A percentile compares a stretch with the other conserved stretches of the same genome.
Evolutionary conservation across 2,113 vertebrate genomes (phyloP).

Genomic region (Trematocara nigrifrons): DNA sequence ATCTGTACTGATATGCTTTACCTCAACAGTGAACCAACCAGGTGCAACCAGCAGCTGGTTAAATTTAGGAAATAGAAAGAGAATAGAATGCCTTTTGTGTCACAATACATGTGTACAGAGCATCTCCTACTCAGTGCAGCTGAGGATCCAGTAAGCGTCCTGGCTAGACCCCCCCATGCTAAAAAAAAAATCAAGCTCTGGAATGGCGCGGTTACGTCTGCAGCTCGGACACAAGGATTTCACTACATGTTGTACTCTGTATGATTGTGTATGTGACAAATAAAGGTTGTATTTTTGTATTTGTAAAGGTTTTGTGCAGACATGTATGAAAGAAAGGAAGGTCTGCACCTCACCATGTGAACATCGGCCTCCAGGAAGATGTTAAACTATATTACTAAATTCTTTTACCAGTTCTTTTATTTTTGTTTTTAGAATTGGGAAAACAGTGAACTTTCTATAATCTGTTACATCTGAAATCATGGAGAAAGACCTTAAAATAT

Average conservation of each 20-base stretch:
- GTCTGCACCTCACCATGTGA: background rate
- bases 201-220: background rate
- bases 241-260: background rate
- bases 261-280: background rate
- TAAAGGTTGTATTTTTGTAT: background rate
- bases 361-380: too few species aligned
- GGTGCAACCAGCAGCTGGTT: background rate
- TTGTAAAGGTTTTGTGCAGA: background rate
- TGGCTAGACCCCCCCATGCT: background rate
- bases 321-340: background rate
- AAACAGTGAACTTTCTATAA: background rate
- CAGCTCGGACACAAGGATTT: background rate
- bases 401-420: background rate
- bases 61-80: background rate
- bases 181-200: background rate
- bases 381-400: background rate
- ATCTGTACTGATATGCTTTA: background rate
- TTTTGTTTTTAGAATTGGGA: background rate
- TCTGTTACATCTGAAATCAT: background rate
- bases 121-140: background rate
- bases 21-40: background rate
- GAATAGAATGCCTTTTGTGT: background rate
- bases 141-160: background rate
- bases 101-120: background rate
- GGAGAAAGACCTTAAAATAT: background rate